These are phyloP conservation scores for Scalopus aquaticus DNA, from an alignment of 2,113 vertebrate species.

Conservation along the genomic window DNA sequence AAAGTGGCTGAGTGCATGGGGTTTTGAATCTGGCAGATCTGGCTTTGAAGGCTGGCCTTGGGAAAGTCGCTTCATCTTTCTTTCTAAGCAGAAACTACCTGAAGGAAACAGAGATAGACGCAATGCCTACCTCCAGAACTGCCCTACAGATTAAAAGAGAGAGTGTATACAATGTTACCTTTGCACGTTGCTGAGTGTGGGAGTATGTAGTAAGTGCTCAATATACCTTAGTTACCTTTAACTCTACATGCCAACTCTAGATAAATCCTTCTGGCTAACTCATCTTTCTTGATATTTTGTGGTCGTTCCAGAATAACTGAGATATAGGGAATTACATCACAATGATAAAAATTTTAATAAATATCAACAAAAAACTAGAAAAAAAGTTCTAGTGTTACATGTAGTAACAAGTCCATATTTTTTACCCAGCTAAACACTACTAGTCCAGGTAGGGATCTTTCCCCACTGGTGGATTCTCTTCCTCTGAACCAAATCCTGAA, in stretches of 20 bases:
- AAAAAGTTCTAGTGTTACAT: background rate
- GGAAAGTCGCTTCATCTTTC: background rate
- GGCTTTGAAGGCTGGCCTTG: background rate
- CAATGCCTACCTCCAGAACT: background rate
- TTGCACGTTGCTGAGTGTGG: too few relatives aligned
- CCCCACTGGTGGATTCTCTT: background rate
- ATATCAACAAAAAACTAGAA: background rate
- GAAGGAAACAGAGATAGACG: background rate
- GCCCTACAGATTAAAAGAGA: background rate
- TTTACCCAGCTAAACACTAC: background rate
- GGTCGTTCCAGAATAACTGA: background rate
- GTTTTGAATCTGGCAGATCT: background rate
- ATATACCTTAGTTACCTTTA: background rate
- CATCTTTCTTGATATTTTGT: background rate
- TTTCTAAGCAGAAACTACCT: background rate
- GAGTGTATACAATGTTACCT: background rate
- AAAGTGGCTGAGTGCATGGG: background rate
- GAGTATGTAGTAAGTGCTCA: background rate
- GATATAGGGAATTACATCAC: background rate
- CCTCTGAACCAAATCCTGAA: background rate
- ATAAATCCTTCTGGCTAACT: background rate
- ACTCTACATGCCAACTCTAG: background rate
- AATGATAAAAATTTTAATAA: background rate
- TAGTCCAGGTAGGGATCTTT: background rate
- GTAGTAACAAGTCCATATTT: background rate